Conservation (phyloP, 2,113 vertebrate genomes). For the Ia io region DNA sequence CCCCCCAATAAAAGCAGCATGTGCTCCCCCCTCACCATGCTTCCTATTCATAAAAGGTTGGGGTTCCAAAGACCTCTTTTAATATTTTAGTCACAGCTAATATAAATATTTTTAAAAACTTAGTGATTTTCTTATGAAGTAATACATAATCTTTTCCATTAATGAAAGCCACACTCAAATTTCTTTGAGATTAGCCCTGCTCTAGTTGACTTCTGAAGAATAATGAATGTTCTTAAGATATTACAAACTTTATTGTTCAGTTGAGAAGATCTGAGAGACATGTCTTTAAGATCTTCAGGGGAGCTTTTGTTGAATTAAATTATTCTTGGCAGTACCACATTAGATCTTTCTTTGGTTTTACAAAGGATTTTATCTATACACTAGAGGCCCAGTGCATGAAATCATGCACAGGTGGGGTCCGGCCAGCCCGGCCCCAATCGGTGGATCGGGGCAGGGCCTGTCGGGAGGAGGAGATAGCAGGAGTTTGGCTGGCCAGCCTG, state of each 20-base stretch:
- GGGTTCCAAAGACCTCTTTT: not conserved
- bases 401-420: too few relatives aligned
- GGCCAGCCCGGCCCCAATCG: too few relatives aligned
- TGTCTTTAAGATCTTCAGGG: not conserved
- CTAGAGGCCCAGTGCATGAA: too few relatives aligned
- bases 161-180: not conserved
- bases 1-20: not conserved
- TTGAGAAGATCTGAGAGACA: not conserved
- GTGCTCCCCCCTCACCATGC: not conserved
- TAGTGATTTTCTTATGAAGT: not conserved
- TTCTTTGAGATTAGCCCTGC: not conserved
- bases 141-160: not conserved
- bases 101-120: not conserved
- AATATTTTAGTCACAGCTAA: not conserved
- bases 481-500: too few relatives aligned
- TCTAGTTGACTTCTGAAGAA: not conserved
- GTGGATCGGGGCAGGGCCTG: too few relatives aligned
- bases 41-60: not conserved
- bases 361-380: not conserved
- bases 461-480: too few relatives aligned
- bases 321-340: not conserved
- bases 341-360: not conserved
- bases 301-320: not conserved
- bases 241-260: not conserved
- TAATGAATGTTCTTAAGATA: not conserved